Evolutionary conservation across 2,797 vertebrate species (phyloP).

Genomic region (Urosaurus nigricauda): DNA sequence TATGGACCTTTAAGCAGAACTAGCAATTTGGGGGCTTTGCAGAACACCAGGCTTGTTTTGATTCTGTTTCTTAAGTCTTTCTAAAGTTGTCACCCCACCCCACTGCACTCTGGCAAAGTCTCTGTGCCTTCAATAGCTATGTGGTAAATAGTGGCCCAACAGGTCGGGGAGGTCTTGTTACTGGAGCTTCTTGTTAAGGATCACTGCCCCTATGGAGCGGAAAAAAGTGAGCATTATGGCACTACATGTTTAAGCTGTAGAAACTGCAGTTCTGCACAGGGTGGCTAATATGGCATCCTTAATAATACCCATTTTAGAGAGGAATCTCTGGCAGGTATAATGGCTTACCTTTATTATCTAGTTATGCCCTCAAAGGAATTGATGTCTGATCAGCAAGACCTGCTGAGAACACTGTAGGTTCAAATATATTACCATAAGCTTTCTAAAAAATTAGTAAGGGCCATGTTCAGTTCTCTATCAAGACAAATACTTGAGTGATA

Average conservation of each 20-base stretch:
- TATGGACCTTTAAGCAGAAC: conserved; percentile 9
- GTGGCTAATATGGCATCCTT: neutral
- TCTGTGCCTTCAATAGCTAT: neutral
- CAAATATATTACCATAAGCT: neutral
- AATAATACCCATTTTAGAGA: neutral
- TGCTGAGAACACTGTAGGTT: neutral
- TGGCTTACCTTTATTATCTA: neutral
- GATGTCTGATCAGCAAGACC: neutral
- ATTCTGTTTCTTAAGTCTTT: conserved; percentile 10
- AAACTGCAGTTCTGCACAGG: neutral
- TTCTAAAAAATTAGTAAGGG: neutral
- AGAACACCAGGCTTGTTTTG: conserved; percentile 24
- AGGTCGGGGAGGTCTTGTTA: neutral
- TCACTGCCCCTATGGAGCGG: neutral
- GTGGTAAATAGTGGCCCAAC: neutral
- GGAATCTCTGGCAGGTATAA: neutral
- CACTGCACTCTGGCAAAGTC: neutral
- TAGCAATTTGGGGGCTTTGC: conserved; percentile 13
- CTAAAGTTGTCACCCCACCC: neutral
- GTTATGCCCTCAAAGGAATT: neutral
- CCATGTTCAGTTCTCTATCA: neutral
- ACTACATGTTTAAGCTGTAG: neutral
- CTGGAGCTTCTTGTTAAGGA: neutral
- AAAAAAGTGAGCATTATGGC: neutral
- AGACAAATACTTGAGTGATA: neutral